A percentile compares a stretch with the other conserved stretches of the same genome.
These are phyloP conservation scores for Zosterops hypoxanthus DNA, from an alignment of 2,113 vertebrate species.

Conservation along the genomic window DNA sequence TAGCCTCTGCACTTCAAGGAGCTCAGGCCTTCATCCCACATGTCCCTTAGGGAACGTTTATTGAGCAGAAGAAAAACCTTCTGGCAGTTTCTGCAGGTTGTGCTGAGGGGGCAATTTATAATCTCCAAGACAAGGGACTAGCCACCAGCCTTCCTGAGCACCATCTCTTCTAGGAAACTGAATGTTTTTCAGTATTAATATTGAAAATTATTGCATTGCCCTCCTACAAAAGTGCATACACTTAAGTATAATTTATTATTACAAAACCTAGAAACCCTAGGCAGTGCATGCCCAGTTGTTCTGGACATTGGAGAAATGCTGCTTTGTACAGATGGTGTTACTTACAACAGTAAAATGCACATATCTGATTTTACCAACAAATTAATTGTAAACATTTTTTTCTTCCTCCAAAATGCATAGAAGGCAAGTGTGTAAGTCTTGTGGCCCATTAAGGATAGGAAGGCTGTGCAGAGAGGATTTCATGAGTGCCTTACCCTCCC, in stretches of 20 bases:
- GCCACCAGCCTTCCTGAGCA: background rate
- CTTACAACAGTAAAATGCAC: background rate
- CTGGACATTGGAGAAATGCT: background rate
- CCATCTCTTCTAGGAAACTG: background rate
- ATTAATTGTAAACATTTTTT: background rate
- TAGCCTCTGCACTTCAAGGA: background rate
- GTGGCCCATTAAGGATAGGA: background rate
- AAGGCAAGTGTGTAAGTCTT: background rate
- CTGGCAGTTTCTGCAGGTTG: background rate
- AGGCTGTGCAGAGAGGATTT: background rate
- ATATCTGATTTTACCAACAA: background rate
- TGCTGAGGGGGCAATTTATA: background rate
- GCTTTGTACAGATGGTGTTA: background rate
- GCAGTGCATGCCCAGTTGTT: background rate
- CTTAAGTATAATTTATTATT: background rate
- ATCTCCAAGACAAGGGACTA: background rate
- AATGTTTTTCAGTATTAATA: background rate
- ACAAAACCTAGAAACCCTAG: background rate
- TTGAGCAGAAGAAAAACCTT: background rate
- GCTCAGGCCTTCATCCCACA: background rate
- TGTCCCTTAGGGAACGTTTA: background rate
- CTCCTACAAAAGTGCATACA: background rate
- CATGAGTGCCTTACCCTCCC: background rate
- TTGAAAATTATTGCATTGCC: background rate
- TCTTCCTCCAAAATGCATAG: background rate